phyloP scores from a whole-genome alignment of 2,888 invertebrate genomes.

The Drosophila falleni region DNA sequence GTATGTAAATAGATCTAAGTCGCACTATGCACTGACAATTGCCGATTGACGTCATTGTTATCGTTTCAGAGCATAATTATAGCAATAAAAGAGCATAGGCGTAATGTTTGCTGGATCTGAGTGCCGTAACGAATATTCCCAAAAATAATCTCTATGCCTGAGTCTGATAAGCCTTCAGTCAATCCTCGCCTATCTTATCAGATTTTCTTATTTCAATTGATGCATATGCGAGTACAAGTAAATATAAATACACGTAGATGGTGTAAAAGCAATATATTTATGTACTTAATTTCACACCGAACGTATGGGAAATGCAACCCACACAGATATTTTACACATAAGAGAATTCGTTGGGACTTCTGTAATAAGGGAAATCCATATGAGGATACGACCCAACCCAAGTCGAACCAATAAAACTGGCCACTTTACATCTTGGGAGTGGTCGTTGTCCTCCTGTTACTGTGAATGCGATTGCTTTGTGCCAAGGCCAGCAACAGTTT shows the following conservation, averaged over 20 bases:
- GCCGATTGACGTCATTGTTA: slow-evolving; percentile 68
- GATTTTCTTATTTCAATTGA: slow-evolving; percentile 19
- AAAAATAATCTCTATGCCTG: slow-evolving; percentile 32
- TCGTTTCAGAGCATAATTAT: slow-evolving; percentile 11
- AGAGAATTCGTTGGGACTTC: neutral
- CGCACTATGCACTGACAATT: neutral
- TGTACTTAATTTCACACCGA: slow-evolving; percentile 17
- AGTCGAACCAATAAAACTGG: slow-evolving; percentile 32
- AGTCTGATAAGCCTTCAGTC: slow-evolving; percentile 45
- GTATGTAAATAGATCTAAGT: neutral
- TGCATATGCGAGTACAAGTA: slow-evolving; percentile 4
- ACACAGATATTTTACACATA: slow-evolving; percentile 16
- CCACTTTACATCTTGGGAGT: slow-evolving; percentile 36
- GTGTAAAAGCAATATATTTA: slow-evolving; percentile 8
- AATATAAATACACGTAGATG: slow-evolving; percentile 22
- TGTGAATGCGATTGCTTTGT: slow-evolving; percentile 42
- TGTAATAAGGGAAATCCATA: slow-evolving; percentile 15
- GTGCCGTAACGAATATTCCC: slow-evolving; percentile 57
- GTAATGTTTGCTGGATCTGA: slow-evolving; percentile 9
- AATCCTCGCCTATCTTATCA: slow-evolving; percentile 60
- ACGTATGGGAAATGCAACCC: slow-evolving; percentile 22
- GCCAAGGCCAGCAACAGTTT: slow-evolving; percentile 41
- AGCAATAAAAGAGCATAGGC: slow-evolving; percentile 18
- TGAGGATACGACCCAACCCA: neutral
- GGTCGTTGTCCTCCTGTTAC: slow-evolving; percentile 32